phyloP scores from a whole-genome alignment of 2,888 invertebrate species.

The Meloe dianella region DNA sequence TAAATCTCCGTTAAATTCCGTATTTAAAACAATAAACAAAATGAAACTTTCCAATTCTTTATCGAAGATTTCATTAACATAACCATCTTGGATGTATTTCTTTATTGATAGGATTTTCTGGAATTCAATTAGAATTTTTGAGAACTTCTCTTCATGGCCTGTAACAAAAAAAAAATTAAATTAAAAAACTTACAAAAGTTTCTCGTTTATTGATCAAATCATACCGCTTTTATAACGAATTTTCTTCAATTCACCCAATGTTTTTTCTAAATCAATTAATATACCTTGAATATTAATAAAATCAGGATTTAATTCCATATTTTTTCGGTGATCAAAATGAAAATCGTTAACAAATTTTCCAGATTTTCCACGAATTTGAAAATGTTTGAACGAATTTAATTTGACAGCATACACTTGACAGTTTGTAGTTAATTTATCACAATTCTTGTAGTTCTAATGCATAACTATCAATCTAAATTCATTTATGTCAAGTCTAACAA shows the following conservation, averaged over 20 bases:
- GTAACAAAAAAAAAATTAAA: constrained; percentile 22
- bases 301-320: constrained; percentile 52
- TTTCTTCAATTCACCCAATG: constrained; percentile 47
- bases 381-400: neutral
- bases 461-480: neutral
- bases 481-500: no score
- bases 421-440: neutral
- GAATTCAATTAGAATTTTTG: constrained; percentile 37
- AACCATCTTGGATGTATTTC: constrained; percentile 39
- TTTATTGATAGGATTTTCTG: constrained; percentile 37
- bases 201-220: neutral
- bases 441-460: neutral
- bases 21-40: constrained; percentile 52
- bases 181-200: neutral
- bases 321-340: neutral
- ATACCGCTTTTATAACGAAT: constrained; percentile 53
- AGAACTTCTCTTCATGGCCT: constrained; percentile 50
- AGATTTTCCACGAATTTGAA: neutral
- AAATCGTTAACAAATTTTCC: neutral
- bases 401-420: neutral
- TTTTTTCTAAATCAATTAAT: constrained; percentile 43
- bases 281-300: constrained; percentile 50
- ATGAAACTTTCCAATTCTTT: constrained; percentile 45
- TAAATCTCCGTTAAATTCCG: constrained; percentile 43
- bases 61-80: constrained; percentile 31